Conservation (phyloP, 2,888 invertebrate genomes). For the Idaea dimidiata region DNA sequence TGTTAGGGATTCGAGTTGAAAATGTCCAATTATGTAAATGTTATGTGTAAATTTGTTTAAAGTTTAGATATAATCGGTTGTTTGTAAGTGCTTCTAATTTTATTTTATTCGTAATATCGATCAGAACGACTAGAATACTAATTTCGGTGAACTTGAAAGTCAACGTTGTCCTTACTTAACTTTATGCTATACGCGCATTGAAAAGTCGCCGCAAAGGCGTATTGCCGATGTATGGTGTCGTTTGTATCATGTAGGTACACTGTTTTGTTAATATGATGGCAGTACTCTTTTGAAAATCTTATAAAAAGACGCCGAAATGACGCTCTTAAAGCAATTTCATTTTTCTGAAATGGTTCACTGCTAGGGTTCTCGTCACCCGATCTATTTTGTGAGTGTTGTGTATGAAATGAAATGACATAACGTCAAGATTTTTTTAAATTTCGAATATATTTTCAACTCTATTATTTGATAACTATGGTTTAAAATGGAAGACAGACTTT, state of each 20-base stretch:
- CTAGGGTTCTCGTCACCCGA: conserved; percentile 69
- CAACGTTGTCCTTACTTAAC: background rate
- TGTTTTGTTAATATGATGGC: conserved; percentile 37
- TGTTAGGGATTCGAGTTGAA: conserved; percentile 1
- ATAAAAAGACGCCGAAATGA: conserved; percentile 58
- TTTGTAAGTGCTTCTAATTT: conserved; percentile 1
- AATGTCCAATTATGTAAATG: background rate
- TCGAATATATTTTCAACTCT: conserved; percentile 23
- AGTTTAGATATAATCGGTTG: background rate
- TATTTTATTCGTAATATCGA: background rate
- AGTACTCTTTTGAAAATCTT: conserved; percentile 48
- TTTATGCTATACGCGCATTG: background rate
- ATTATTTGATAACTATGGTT: conserved; percentile 18
- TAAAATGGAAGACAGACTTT: conserved; percentile 20
- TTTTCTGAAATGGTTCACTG: conserved; percentile 70
- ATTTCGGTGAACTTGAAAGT: background rate
- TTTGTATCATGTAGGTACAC: conserved; percentile 16
- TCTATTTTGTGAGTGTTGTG: conserved; percentile 75
- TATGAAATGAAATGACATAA: conserved; percentile 76
- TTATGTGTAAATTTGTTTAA: background rate
- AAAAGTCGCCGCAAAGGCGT: too few species aligned
- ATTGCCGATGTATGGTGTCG: conserved; percentile 1
- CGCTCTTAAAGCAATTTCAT: conserved; percentile 74
- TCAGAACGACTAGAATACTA: background rate
- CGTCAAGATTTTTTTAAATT: conserved; percentile 35